Base-by-base conservation (phyloP, 2,113 vertebrate genomes). In the Rutilus rutilus region DNA sequence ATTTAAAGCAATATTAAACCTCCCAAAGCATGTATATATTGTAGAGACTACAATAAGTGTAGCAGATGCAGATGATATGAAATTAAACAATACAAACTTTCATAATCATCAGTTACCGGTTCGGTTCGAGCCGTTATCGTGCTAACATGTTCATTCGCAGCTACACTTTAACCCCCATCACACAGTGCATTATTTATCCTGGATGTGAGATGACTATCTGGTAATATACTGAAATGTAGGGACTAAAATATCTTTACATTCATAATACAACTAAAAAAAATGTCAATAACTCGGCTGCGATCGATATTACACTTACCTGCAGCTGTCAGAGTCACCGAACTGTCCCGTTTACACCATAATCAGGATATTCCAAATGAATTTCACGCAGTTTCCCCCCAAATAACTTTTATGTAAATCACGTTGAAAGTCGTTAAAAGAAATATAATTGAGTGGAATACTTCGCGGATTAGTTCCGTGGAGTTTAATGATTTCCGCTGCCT, bases 261-360 rank as follows among this genome's bases (percentile, higher is more conserved):
- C 21, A 59, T 62, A 42, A 62, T 30, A 12, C 23, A 30, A 81
- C n/a, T 47, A n/a, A 36, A 14, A 21, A 23, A 69, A 42, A 30
- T 33, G 30, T 74, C 50, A 62, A 60, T 54, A 57, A 42, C 23
- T 60, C 19, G 7, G 76, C 69, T 47, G 81, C 75, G 71, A 57
- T 82, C 85, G 73, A 71, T 62, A 54, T 59, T 71, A 81, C n/a
- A 82, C 87, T 91, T 90, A 93, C 92, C 93, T 93, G 90, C 90
- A 88, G 91, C 90, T 86, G 91, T 73, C 78, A 67, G 78, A 73
- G 86, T 85, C 80, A 73, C 86, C 90, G 88, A 89, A 90, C 84
- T 90, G 75, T 86, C 92, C 91, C 85, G 82, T 89, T 91, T 92
- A 94, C 92, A 94, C 87, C 94, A 94, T 95, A 90, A 82, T 92